A percentile compares a stretch with the other conserved stretches of the same genome.
These are phyloP conservation scores for Bicyclus anynana DNA, from an alignment of 1,140 invertebrate genomes.

Conservation along the genomic window DNA sequence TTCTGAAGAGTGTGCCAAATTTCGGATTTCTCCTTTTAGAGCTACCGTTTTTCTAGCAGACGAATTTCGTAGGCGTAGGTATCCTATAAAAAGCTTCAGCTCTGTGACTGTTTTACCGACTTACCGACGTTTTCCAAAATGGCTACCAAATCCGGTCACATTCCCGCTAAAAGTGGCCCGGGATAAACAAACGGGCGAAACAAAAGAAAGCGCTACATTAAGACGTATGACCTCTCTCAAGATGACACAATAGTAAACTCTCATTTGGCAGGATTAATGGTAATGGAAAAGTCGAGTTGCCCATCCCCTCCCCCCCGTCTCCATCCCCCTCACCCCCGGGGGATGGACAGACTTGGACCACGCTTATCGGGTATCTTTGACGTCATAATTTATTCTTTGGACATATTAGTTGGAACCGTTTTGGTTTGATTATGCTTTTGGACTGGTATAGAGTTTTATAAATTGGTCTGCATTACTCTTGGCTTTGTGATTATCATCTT, in stretches of 20 bases:
- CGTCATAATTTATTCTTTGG: slow-evolving; percentile 26
- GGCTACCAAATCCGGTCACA: slow-evolving; percentile 10
- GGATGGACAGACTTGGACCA: slow-evolving; percentile 28
- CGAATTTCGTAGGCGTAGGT: no score
- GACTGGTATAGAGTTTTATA: neutral
- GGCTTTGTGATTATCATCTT: no score
- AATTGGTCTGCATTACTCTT: neutral
- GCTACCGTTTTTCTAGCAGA: no score
- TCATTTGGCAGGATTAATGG: slow-evolving; percentile 64
- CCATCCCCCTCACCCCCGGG: slow-evolving; percentile 8
- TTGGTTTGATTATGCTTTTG: neutral
- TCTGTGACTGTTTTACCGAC: no score
- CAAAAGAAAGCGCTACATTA: slow-evolving; percentile 51
- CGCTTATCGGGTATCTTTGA: slow-evolving; percentile 32
- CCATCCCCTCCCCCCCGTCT: slow-evolving; percentile 12
- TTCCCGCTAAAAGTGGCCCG: slow-evolving; percentile 13
- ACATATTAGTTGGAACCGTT: slow-evolving; percentile 20
- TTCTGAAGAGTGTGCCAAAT: no score
- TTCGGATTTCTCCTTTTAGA: no score
- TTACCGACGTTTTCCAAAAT: slow-evolving; percentile 4
- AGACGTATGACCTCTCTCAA: slow-evolving; percentile 55
- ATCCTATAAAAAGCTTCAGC: no score
- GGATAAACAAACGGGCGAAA: slow-evolving; percentile 40
- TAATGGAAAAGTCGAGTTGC: slow-evolving; percentile 65
- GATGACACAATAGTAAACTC: slow-evolving; percentile 63